Percentiles rank a stretch among this genome's conserved stretches.
Conservation (phyloP, 2,113 vertebrate species). For the Clupea harengus region DNA sequence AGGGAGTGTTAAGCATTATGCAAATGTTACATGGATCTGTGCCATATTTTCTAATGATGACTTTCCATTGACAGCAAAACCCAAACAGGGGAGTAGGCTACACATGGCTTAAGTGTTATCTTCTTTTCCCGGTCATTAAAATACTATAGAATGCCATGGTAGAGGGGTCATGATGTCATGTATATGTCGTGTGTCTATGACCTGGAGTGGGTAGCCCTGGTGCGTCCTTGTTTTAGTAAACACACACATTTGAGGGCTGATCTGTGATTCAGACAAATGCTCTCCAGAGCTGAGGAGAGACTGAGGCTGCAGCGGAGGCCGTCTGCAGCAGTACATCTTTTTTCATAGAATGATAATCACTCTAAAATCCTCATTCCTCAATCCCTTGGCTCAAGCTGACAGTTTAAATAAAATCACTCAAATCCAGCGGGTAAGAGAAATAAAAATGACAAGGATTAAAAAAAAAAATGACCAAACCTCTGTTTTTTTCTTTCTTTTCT, state of each 20-base stretch:
- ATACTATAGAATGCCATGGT: background rate
- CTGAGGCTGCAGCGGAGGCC: background rate
- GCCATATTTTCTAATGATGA: conserved; percentile 12
- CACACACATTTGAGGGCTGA: background rate
- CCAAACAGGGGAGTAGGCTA: background rate
- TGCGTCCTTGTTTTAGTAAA: background rate
- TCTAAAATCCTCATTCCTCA: conserved; percentile 87
- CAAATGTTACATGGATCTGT: conserved; percentile 10
- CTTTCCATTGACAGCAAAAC: background rate
- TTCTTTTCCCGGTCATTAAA: background rate
- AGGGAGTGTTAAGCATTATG: conserved; percentile 20
- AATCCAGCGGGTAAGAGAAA: conserved; percentile 88
- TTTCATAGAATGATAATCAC: conserved; percentile 85
- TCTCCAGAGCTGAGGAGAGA: background rate
- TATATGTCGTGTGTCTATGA: background rate
- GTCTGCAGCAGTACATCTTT: background rate
- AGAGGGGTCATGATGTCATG: background rate
- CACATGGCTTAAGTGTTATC: background rate
- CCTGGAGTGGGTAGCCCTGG: background rate
- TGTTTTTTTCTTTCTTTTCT: conserved; percentile 65
- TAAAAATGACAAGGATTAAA: conserved; percentile 93
- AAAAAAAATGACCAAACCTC: conserved; percentile 61
- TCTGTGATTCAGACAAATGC: background rate
- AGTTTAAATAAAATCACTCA: conserved; percentile 92
- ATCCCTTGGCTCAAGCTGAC: conserved; percentile 87